These are phyloP conservation scores for Hetaerina titia DNA, from an alignment of 2,888 invertebrate genomes.

Conservation along the genomic window DNA sequence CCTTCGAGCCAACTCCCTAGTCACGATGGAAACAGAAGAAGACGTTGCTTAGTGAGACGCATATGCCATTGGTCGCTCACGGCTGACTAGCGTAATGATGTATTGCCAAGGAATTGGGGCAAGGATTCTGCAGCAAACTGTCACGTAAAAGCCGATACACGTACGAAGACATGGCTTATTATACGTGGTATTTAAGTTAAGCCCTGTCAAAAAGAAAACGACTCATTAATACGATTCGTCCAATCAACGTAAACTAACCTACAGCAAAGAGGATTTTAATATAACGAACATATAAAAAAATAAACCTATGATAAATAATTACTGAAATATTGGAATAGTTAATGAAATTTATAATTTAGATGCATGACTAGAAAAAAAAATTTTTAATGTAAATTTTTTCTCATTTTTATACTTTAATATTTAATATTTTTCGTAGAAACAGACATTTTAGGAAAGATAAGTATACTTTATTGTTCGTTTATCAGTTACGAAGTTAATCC, in stretches of 20 bases:
- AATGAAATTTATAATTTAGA: no score
- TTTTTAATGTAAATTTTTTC: no score
- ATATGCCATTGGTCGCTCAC: background rate
- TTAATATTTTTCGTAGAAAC: no score
- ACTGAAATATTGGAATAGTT: no score
- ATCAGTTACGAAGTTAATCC: no score
- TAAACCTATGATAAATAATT: no score
- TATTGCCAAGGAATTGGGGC: background rate
- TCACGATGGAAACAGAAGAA: background rate
- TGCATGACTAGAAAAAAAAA: no score
- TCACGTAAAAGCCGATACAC: background rate
- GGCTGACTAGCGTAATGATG: background rate
- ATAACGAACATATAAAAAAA: no score
- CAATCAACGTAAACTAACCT: background rate
- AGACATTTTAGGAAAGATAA: no score
- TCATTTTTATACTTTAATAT: no score
- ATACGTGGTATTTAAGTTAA: background rate
- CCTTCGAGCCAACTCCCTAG: background rate
- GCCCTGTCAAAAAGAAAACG: background rate
- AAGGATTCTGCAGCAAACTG: background rate
- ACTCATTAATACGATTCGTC: background rate
- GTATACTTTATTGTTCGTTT: no score
- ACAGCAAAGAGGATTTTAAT: no score
- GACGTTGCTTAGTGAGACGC: background rate
- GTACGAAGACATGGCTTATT: background rate